Evolutionary conservation across 1,140 invertebrate species (phyloP), one percentile per base, ranked within the genome.

Genomic region (Daktulosphaira vitifoliae): DNA sequence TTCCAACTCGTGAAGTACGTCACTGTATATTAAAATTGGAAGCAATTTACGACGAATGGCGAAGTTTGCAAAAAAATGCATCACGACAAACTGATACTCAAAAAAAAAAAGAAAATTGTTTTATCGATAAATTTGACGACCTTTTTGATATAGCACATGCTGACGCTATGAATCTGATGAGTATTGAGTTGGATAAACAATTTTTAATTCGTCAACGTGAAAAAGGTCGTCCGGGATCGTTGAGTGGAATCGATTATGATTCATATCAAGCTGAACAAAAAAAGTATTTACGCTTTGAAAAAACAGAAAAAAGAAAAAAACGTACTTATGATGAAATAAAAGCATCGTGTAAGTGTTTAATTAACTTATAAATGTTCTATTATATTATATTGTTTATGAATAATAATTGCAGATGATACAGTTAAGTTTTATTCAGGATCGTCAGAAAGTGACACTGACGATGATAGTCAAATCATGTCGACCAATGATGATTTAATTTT

Each of bases 91-190:
- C 38, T 54, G 56, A 37, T 18, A 67, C 46, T 39, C 49, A 37
- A 2, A 48, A 56, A 65, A 52, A 68, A 68, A 54, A 65, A 66
- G 48, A 68, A 51, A 38, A 68, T 8, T 16, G 49, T 59, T 69
- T 68, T 67, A 3, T 52, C 26, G 26, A 66, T 49, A 68, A 52
- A 18, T 42, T 70, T 15, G 42, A 71, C n/a, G 66, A 71, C 38
- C 68, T 72, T 38, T 71, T 72, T 67, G 71, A 71, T 59, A 70
- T 72, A 46, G 65, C 69, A 38, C 68, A 72, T 56, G 59, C 65
- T 33, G 64, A 72, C 66, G 65, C 69, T 67, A 20, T 69, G 6
- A 48, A 68, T 11, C 15, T 67, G 52, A 70, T 70, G 3, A 49
- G 16, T 52, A 49, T 54, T 22, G 33, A 64, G 59, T 51, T 68